Evolutionary conservation across 2,113 vertebrate species (phyloP).

Genomic region (Hyperoodon ampullatus): DNA sequence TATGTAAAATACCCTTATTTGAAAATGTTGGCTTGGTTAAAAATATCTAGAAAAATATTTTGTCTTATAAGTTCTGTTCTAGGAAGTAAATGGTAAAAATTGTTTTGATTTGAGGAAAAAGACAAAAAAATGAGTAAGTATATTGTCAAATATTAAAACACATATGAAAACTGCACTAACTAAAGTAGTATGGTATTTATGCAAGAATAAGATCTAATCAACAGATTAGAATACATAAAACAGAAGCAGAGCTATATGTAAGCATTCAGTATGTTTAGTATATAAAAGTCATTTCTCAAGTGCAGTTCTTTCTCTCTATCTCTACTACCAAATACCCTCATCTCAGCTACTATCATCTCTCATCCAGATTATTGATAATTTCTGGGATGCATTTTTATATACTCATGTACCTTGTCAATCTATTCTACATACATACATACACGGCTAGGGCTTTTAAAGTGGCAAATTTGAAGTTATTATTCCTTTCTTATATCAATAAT

Average conservation of each 20-base stretch:
- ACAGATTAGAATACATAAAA: background rate
- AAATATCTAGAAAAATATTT: background rate
- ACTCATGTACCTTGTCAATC: background rate
- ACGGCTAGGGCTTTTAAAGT: background rate
- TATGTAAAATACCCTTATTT: background rate
- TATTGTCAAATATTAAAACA: conserved; percentile 13
- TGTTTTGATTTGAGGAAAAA: background rate
- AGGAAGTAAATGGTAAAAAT: background rate
- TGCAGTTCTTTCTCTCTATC: background rate
- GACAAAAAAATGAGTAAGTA: background rate
- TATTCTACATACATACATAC: background rate
- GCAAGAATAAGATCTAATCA: background rate
- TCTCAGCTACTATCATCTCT: background rate
- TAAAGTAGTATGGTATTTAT: background rate
- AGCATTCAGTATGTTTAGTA: background rate
- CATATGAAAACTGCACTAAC: background rate
- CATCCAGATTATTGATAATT: background rate
- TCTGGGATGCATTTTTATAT: background rate
- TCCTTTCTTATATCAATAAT: background rate
- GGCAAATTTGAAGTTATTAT: background rate
- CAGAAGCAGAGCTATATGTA: background rate
- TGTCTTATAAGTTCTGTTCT: background rate
- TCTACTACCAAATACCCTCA: background rate
- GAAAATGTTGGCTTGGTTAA: background rate
- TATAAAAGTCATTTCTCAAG: background rate